These are phyloP conservation scores for Phyllostomus discolor DNA, from an alignment of 2,113 vertebrate genomes.

Conservation along the genomic window DNA sequence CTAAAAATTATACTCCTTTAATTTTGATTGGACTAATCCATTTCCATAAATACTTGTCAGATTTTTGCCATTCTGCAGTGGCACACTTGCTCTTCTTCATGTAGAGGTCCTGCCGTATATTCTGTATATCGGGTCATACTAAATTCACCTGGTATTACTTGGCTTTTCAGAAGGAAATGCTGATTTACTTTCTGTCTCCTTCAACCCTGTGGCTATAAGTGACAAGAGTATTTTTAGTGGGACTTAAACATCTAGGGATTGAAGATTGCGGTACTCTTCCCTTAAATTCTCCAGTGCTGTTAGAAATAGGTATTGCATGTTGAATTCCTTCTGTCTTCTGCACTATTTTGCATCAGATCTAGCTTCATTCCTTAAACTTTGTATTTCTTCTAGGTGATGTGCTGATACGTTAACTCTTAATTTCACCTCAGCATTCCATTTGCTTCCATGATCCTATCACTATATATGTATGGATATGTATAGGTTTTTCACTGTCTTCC, in stretches of 20 bases:
- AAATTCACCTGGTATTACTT: neutral
- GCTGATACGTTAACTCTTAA: neutral
- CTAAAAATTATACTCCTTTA: neutral
- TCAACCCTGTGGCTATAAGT: neutral
- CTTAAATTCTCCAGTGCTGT: neutral
- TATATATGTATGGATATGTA: neutral
- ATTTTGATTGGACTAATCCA: neutral
- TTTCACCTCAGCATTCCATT: neutral
- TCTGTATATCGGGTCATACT: neutral
- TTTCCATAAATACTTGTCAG: neutral
- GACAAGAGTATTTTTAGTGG: neutral
- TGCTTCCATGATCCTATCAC: neutral
- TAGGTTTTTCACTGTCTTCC: neutral
- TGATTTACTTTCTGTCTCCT: neutral
- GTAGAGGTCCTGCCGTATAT: neutral
- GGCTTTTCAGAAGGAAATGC: neutral
- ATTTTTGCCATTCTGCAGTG: neutral
- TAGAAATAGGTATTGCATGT: neutral
- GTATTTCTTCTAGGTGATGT: neutral
- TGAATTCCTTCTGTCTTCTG: neutral
- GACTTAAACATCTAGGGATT: neutral
- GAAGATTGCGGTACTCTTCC: neutral
- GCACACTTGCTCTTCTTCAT: neutral
- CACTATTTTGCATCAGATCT: neutral
- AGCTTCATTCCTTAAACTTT: neutral